phyloP scores from a whole-genome alignment of 2,797 vertebrate species.

The Eospalax fontanierii region DNA sequence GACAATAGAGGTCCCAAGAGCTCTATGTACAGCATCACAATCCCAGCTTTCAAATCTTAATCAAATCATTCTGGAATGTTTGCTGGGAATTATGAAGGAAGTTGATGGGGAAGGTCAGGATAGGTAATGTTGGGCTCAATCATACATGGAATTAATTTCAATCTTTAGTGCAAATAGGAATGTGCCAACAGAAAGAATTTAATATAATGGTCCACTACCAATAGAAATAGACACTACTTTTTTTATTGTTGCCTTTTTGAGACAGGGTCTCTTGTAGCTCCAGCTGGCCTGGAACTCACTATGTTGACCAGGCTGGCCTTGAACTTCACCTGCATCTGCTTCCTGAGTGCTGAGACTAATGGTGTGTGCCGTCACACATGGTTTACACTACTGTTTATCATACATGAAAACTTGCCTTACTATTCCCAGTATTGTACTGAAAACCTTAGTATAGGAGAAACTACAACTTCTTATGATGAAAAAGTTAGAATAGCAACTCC shows the following conservation, averaged over 20 bases:
- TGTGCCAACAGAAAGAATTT: background rate
- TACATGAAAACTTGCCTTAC: background rate
- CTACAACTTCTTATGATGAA: background rate
- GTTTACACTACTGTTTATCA: no score
- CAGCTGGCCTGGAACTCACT: no score
- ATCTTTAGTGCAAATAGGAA: background rate
- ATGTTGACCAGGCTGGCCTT: no score
- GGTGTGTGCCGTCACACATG: no score
- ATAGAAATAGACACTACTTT: background rate
- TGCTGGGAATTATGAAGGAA: background rate
- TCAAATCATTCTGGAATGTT: background rate
- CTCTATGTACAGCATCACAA: background rate
- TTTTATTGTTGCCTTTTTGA: background rate
- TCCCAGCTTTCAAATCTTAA: background rate
- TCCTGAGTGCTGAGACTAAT: no score
- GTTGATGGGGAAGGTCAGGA: background rate
- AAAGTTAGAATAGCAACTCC: background rate
- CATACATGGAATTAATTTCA: background rate
- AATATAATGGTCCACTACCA: background rate
- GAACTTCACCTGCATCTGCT: no score
- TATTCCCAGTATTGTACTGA: background rate
- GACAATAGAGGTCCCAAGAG: slow-evolving; percentile 31
- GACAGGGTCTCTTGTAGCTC: no score
- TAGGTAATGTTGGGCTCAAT: background rate
- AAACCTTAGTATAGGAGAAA: background rate